A percentile compares a stretch with the other conserved stretches of the same genome.
phyloP scores from a whole-genome alignment of 2,888 invertebrate species.

The Acrocera orbiculus region DNA sequence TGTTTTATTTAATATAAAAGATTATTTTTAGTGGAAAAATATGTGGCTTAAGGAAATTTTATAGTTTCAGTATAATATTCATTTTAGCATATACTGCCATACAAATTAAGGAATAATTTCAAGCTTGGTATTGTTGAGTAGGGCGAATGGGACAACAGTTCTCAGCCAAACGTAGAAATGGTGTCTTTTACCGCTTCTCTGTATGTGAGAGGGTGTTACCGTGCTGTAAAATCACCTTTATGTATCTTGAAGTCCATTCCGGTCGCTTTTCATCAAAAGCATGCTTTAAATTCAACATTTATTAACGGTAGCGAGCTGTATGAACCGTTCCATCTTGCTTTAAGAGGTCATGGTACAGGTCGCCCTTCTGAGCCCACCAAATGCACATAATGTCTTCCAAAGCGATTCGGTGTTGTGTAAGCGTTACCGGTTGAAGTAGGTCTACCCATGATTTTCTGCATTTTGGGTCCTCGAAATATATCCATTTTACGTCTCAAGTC shows the following conservation, averaged over 20 bases:
- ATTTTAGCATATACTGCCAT: no score
- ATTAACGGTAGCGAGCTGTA: not conserved
- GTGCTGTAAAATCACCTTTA: not conserved
- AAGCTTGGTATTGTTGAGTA: no score
- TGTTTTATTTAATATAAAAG: no score
- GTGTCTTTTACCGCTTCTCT: no score
- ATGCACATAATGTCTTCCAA: constrained; percentile 1
- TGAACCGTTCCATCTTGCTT: not conserved
- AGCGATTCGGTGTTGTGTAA: constrained; percentile 1
- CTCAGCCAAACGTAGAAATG: no score
- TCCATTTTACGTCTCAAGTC: not conserved
- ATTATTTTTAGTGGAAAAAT: no score
- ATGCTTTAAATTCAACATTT: not conserved
- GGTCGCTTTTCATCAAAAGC: not conserved
- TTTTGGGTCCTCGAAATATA: constrained; percentile 1
- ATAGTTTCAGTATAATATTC: no score
- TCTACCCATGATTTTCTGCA: constrained; percentile 3
- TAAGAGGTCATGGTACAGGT: not conserved
- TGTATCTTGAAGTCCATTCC: not conserved
- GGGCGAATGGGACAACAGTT: no score
- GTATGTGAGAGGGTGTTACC: not conserved
- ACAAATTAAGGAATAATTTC: no score
- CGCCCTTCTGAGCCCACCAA: constrained; percentile 3
- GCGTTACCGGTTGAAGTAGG: constrained; percentile 1
- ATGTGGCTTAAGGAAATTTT: no score